Evolutionary conservation across 2,797 vertebrate species (phyloP), one percentile per base, ranked within the genome.

Genomic region (Fundulus diaphanus): DNA sequence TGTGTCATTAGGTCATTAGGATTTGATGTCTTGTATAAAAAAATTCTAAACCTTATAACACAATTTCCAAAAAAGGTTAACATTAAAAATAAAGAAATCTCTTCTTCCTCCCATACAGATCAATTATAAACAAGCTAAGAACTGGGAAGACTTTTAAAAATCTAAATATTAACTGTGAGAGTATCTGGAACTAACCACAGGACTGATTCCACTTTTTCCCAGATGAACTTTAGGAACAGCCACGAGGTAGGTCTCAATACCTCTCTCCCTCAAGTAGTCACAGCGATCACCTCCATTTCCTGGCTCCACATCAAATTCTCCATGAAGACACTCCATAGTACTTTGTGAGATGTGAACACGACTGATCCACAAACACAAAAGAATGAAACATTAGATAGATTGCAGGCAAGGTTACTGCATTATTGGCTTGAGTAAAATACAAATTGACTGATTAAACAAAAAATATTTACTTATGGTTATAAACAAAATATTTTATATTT

Each of bases 291-390:
- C 94, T 1, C 97, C 97, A 0, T 97, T 94, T 0, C 97, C 97
- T 0, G 96, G 96, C 83, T 99, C 97, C 83, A 97, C 95, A 0
- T 97, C 97, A 3, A 98, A 99, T 92, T 99, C 97, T 0, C 97
- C 97, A 24, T 96, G 96, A 87, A 99, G 94, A 90, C 97, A 98
- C 82, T 98, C 96, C 91, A 97, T 87, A 75, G 97, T 98, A 91
- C 92, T 96, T 89, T 98, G 96, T 0, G 97, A 99, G 92, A 99
- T 98, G 93, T 99, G 97, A 9, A 98, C 97, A 0, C 97, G 95
- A 74, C 97, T 98, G 91, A n/a, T 44, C 59, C 76, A 72, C 29
- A 22, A 1, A 70, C 1, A 73, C 20, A 77, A 22, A 85, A 31
- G 29, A 24, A 29, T 24, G 40, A 70, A 48, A 68, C 15, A 29